Conservation (phyloP, 2,797 vertebrate genomes). For the Cyclura pinguis region DNA sequence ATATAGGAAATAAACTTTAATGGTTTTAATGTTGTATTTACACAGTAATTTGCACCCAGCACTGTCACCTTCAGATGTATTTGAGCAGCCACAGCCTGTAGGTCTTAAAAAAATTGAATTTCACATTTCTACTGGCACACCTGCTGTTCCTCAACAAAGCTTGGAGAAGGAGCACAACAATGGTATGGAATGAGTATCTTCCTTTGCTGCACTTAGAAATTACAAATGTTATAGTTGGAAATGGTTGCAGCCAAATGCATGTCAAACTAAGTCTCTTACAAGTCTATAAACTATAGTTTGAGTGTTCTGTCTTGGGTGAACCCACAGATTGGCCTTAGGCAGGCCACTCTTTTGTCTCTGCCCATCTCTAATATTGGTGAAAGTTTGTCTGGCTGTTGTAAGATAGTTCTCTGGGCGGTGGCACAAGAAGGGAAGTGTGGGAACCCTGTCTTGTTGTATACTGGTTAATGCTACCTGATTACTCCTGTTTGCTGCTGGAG, state of each 20-base stretch:
- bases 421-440: not conserved
- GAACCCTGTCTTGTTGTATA: not conserved
- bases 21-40: slow-evolving; percentile 51
- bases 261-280: not conserved
- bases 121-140: slow-evolving; percentile 89
- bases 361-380: not conserved
- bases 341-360: not conserved
- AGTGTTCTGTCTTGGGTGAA: not conserved
- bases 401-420: not conserved
- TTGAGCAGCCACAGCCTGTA: slow-evolving; percentile 88
- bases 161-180: slow-evolving; percentile 71
- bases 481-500: not conserved
- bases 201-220: not conserved
- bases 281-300: not conserved
- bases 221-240: not conserved
- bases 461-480: not conserved
- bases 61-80: slow-evolving; percentile 92
- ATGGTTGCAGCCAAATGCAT: not conserved
- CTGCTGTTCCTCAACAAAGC: slow-evolving; percentile 78
- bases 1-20: slow-evolving; percentile 4
- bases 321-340: not conserved
- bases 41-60: slow-evolving; percentile 82
- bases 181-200: slow-evolving; percentile 71
- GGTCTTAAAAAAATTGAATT: slow-evolving; percentile 94
- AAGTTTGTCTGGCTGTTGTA: not conserved